Evolutionary conservation across 1,140 invertebrate species (phyloP).

Genomic region (Temnothorax curvispinosus): DNA sequence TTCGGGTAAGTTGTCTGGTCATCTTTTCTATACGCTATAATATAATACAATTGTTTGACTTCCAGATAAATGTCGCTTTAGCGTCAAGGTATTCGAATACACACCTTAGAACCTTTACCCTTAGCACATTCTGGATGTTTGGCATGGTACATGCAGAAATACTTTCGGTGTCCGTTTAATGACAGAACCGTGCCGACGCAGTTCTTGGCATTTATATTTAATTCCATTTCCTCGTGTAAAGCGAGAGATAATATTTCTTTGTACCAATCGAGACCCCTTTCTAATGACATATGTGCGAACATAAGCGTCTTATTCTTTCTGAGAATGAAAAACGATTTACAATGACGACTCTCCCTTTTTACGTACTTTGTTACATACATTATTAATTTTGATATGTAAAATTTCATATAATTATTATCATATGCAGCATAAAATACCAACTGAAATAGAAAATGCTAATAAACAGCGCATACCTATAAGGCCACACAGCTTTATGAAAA

Average conservation of each 20-base stretch:
- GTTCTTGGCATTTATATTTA: conserved; percentile 98
- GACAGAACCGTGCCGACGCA: conserved; percentile 98
- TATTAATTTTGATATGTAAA: background rate
- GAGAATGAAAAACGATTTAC: conserved; percentile 49
- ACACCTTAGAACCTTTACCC: conserved; percentile 87
- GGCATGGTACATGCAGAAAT: conserved; percentile 99
- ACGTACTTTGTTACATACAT: background rate
- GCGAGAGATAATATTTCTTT: conserved; percentile 94
- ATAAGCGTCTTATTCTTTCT: conserved; percentile 96
- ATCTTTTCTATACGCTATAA: conserved; percentile 88
- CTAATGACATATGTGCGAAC: conserved; percentile 97
- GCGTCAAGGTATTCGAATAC: conserved; percentile 1
- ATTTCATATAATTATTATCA: background rate
- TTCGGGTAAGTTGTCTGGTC: conserved; percentile 87
- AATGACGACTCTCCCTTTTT: background rate
- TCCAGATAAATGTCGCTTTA: background rate
- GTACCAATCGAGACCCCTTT: conserved; percentile 97
- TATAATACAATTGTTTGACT: background rate
- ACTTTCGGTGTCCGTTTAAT: conserved; percentile 97
- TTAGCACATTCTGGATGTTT: conserved; percentile 91
- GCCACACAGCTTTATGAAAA: conserved; percentile 97
- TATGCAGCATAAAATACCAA: background rate
- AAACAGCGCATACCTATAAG: conserved; percentile 91
- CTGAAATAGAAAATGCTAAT: background rate
- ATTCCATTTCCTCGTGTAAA: conserved; percentile 91